phyloP scores from a whole-genome alignment of 2,113 vertebrate genomes.

The Eleginops maclovinus region DNA sequence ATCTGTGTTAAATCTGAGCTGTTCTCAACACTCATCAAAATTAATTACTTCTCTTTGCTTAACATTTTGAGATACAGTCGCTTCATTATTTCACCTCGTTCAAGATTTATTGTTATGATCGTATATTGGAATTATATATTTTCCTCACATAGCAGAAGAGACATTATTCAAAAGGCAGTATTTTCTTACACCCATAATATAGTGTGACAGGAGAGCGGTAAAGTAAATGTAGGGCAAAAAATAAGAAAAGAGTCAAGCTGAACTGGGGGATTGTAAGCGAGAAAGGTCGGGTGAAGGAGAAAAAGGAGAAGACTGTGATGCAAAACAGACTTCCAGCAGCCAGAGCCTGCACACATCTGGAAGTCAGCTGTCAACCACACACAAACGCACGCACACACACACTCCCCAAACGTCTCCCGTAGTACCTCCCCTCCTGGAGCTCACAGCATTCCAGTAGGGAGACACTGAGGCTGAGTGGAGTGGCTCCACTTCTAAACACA shows the following conservation, averaged over 20 bases:
- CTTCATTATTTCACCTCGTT: not conserved
- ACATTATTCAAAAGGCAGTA: not conserved
- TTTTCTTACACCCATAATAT: not conserved
- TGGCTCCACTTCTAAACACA: slow-evolving; percentile 82
- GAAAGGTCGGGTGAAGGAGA: slow-evolving; percentile 51
- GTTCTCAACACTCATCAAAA: not conserved
- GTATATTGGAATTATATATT: too few relatives aligned
- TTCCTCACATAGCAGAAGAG: not conserved
- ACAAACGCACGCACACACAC: slow-evolving; percentile 46
- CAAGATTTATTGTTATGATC: not conserved
- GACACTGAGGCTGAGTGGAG: slow-evolving; percentile 82
- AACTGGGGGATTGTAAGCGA: slow-evolving; percentile 18
- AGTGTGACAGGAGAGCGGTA: slow-evolving; percentile 5
- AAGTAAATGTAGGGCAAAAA: slow-evolving; percentile 6
- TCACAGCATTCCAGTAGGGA: slow-evolving; percentile 82
- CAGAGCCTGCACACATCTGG: slow-evolving; percentile 82
- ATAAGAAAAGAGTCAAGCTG: slow-evolving; percentile 4
- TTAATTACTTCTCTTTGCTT: too few relatives aligned
- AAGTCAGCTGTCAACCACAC: slow-evolving; percentile 83
- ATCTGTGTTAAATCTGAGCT: not conserved
- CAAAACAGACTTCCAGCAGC: slow-evolving; percentile 77
- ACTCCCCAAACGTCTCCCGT: slow-evolving; percentile 49
- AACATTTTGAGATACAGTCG: not conserved
- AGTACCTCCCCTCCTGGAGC: slow-evolving; percentile 75
- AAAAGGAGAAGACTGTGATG: slow-evolving; percentile 74